Percentiles rank a stretch among this genome's conserved stretches.
phyloP scores from a whole-genome alignment of 2,113 vertebrate species.

The Pseudorectes ferrugineus region DNA sequence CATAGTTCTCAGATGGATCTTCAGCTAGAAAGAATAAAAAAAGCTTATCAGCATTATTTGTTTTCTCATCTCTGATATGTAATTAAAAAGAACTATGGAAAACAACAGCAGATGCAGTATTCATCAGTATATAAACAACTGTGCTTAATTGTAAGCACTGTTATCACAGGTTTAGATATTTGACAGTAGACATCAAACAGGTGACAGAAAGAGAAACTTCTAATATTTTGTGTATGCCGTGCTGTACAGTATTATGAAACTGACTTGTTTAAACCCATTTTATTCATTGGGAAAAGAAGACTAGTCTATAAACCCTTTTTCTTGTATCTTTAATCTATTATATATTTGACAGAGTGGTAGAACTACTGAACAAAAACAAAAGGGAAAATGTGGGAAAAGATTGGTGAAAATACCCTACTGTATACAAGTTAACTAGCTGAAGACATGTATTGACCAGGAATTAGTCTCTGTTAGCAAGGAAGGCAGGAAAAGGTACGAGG shows the following conservation, averaged over 20 bases:
- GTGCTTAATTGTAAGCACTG: background rate
- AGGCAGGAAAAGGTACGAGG: background rate
- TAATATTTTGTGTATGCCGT: background rate
- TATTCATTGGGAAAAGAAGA: background rate
- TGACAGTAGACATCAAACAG: background rate
- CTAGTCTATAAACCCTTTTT: background rate
- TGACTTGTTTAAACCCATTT: background rate
- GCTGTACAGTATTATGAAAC: background rate
- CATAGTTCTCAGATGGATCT: constrained; percentile 95
- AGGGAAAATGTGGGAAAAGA: background rate
- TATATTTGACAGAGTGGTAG: background rate
- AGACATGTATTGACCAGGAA: background rate
- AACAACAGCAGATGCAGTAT: background rate
- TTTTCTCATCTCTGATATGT: background rate
- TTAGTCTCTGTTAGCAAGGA: background rate
- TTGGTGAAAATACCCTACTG: background rate
- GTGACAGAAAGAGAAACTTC: background rate
- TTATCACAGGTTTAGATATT: background rate
- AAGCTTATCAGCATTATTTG: background rate
- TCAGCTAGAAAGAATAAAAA: constrained; percentile 77
- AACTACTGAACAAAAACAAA: background rate
- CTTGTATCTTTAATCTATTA: background rate
- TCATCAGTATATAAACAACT: background rate
- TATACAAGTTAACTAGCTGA: background rate
- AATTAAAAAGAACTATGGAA: background rate